Base-by-base conservation (phyloP, 2,113 vertebrate species). In the Procapra przewalskii region DNA sequence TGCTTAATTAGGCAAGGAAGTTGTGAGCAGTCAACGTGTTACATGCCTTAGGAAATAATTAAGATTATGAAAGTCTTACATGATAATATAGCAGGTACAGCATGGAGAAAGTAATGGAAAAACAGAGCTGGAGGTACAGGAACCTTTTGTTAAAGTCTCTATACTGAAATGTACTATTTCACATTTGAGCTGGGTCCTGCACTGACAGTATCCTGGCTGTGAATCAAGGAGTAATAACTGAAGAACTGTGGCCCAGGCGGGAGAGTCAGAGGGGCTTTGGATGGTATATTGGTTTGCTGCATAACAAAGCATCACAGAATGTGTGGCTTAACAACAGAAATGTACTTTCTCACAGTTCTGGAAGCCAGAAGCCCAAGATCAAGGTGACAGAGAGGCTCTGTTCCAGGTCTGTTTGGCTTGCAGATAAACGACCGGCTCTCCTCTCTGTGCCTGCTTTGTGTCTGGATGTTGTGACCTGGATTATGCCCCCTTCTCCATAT, bases 1-100 rank as follows among this genome's bases (percentile, higher is more conserved):
- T 57, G 6, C 9, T 71, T 90, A 45, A 62, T 96, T 94, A 75
- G 5, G 12, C 60, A 94, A 97, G 36, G 36, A 36, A 81, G 43
- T 75, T 16, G 43, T 43, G 11, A 31, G 7, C 31, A 55, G 13
- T 77, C 6, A 29, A 12, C 75, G 13, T 94, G 88, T 94, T 75
- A 71, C 12, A 57, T 40, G 40, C 2, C 33, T 3, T 88, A 50
- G 75, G 33, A 94, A 92, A 90, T 16, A 86, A 75, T 25, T 14
- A 64, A 77, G 13, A 23, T 16, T 33, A 12, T 36, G 7, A 25
- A 71, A 23, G 15, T 45, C 12, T 71, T 15, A 5, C 54, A 83
- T 6, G 3, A 12, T 45, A 43, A 17, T 71, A 27, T 83, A 91
- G 40, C 29, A 40, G 11, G 1, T 52, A 40, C 1, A 4, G 2